Conservation (phyloP, 2,888 invertebrate species). For the Drosophila crucigera region DNA sequence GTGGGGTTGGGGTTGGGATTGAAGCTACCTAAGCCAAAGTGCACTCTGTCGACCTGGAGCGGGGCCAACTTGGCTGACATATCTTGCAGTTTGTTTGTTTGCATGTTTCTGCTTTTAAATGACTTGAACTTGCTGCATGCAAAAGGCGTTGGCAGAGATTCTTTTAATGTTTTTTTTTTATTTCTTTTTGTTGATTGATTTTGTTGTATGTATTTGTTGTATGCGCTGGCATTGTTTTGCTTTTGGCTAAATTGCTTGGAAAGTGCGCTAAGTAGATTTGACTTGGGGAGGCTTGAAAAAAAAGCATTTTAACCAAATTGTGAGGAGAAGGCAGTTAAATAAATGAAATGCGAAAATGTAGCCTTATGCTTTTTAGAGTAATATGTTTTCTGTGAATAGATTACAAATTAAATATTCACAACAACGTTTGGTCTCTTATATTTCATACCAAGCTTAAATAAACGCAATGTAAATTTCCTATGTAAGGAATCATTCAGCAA, state of each 20-base stretch:
- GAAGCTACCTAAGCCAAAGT: constrained; percentile 57
- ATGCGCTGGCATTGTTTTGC: constrained; percentile 52
- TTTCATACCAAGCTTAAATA: not conserved
- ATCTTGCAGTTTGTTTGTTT: constrained; percentile 59
- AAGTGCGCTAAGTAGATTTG: constrained; percentile 75
- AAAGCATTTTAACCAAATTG: constrained; percentile 8
- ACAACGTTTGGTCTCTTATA: not conserved
- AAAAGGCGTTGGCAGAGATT: constrained; percentile 40
- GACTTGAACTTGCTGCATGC: constrained; percentile 69
- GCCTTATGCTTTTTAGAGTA: not conserved
- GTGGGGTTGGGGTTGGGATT: not conserved
- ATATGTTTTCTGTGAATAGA: not conserved
- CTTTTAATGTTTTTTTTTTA: constrained; percentile 23
- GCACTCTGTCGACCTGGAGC: constrained; percentile 60
- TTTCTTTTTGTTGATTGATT: constrained; percentile 70
- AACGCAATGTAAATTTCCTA: not conserved
- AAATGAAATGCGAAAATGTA: not conserved
- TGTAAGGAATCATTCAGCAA: not conserved
- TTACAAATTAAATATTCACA: not conserved
- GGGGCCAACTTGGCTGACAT: constrained; percentile 50
- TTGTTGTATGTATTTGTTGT: constrained; percentile 47
- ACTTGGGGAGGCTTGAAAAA: constrained; percentile 24
- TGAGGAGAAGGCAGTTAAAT: not conserved
- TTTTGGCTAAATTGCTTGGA: constrained; percentile 71
- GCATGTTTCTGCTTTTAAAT: constrained; percentile 75